A percentile compares a stretch with the other conserved stretches of the same genome.
These are phyloP conservation scores for Megaceryle torquata DNA, from an alignment of 2,113 vertebrate species.

Conservation along the genomic window DNA sequence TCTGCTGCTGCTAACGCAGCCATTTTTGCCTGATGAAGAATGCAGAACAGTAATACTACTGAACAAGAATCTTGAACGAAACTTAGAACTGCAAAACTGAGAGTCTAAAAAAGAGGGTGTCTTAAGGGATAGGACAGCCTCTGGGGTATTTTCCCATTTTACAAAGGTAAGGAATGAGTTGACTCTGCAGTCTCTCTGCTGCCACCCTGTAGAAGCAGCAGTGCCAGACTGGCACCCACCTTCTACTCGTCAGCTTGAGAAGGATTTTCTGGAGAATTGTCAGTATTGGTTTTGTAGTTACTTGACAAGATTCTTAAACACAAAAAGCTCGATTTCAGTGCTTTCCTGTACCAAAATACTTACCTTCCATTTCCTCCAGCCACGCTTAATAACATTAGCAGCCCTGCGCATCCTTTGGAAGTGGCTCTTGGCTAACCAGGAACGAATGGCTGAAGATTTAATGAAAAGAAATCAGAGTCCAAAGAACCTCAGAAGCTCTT, in stretches of 20 bases:
- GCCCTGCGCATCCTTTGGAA: conserved; percentile 78
- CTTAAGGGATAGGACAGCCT: background rate
- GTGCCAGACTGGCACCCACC: background rate
- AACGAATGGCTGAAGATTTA: conserved; percentile 77
- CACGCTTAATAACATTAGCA: conserved; percentile 76
- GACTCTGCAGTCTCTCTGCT: background rate
- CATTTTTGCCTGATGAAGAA: conserved; percentile 72
- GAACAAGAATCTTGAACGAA: background rate
- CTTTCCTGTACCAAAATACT: background rate
- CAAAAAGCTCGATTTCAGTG: background rate
- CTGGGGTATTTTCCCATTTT: background rate
- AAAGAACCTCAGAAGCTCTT: background rate
- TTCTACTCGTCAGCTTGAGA: background rate
- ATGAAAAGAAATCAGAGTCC: background rate
- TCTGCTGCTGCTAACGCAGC: conserved; percentile 82
- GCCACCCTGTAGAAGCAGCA: background rate
- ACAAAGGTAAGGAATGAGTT: background rate
- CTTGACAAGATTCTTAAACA: background rate
- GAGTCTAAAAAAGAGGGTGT: background rate
- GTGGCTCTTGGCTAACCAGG: conserved; percentile 83
- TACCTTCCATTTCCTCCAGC: conserved; percentile 90
- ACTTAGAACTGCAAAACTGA: background rate
- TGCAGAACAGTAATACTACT: background rate
- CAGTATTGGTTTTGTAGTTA: background rate
- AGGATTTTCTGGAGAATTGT: background rate